Evolutionary conservation across 2,113 vertebrate species (phyloP).

Genomic region (Numida meleagris): DNA sequence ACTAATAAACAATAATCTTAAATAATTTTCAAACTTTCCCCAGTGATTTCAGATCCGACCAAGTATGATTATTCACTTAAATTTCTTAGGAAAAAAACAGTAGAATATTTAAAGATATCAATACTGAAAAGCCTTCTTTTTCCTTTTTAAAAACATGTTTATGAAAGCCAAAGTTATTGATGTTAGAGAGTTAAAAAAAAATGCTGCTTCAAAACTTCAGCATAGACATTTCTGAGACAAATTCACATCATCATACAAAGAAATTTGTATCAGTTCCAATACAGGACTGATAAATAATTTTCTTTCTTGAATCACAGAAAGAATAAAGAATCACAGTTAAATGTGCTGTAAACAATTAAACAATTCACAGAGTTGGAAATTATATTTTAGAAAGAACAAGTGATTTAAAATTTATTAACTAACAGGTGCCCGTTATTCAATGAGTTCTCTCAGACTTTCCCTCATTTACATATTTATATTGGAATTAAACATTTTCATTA

Average conservation of each 20-base stretch:
- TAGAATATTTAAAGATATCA: background rate
- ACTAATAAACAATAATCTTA: background rate
- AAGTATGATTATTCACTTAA: background rate
- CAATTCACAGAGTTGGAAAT: background rate
- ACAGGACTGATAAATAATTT: background rate
- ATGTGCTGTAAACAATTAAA: background rate
- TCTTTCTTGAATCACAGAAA: background rate
- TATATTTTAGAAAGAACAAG: background rate
- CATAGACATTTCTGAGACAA: background rate
- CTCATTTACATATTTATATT: background rate
- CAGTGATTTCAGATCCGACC: background rate
- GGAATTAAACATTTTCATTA: background rate
- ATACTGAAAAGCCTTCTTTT: background rate
- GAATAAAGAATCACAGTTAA: background rate
- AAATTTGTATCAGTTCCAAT: background rate
- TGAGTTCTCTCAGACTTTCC: background rate
- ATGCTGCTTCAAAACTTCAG: background rate
- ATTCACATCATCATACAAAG: background rate
- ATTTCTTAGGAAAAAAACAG: background rate
- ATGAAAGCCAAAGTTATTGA: background rate
- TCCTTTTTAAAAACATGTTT: background rate
- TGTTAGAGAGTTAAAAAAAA: background rate
- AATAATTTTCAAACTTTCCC: background rate
- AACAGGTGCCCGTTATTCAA: background rate
- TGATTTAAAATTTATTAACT: background rate